Base-by-base conservation (phyloP, 1,140 invertebrate species). In the Drosophila nigromelanica region DNA sequence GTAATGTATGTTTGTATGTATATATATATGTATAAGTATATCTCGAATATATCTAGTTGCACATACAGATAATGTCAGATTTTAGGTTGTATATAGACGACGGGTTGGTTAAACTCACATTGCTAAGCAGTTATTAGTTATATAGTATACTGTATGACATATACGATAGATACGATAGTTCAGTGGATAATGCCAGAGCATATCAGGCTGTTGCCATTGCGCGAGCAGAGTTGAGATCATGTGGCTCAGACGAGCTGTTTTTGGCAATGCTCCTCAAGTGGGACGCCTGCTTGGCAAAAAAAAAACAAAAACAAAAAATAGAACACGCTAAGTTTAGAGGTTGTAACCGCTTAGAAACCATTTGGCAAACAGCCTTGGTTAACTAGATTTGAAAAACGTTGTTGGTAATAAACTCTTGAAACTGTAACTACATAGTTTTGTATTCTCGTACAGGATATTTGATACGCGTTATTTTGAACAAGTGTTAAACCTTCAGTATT, bases 11-110 rank as follows among this genome's bases (percentile, higher is more conserved):
- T 70, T 67, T 73, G 62, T 66, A 67, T 62, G 27, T 12, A 58
- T 35, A 60, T 62, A 70, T 66, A 54, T 59, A 63, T 67, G 21
- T 60, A 48, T 66, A 70, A 24, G 43, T 81, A 70, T 80, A 76
- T 86, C 78, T 62, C 55, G 43, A 76, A 70, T 80, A 76, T 86
- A 83, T 62, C 56, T 82, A 78, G 76, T 87, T 87, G 69, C 64
- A 86, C 82, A 79, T 80, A 66, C 76, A 86, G 72, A 60, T 73
- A 62, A 83, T 87, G 69, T 81, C 70, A 55, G 78, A 76, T 73
- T 67, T 81, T 75, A 87, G 83, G 72, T 86, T 82, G 83, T 82
- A 78, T 63, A 78, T 86, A 86, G 78, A 87, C 82, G 82, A 86
- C 82, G 83, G 82, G 82, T 37, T 78, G 82, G 78, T 78, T 86